A percentile compares a stretch with the other conserved stretches of the same genome.
phyloP scores from a whole-genome alignment of 2,888 invertebrate species.

The Agrochola circellaris region DNA sequence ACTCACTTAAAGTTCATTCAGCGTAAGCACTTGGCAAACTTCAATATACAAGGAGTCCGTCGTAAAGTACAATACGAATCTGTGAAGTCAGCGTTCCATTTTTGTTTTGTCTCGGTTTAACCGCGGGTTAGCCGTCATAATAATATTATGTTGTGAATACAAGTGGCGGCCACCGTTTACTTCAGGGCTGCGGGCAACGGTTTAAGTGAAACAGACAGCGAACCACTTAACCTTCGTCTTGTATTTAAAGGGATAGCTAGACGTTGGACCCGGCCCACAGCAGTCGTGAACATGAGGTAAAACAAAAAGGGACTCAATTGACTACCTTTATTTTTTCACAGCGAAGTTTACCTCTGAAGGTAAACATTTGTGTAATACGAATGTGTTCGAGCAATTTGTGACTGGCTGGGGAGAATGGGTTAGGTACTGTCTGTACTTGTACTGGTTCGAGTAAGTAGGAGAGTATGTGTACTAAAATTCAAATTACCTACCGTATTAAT shows the following conservation, averaged over 20 bases:
- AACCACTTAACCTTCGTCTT: constrained; percentile 87
- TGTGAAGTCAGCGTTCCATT: constrained; percentile 68
- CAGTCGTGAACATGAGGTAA: constrained; percentile 63
- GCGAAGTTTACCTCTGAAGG: constrained; percentile 43
- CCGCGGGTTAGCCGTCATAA: constrained; percentile 76
- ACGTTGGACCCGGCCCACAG: constrained; percentile 77
- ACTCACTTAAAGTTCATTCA: constrained; percentile 65
- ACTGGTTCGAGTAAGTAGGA: constrained; percentile 1
- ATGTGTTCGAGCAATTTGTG: constrained; percentile 39
- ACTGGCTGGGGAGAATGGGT: constrained; percentile 8
- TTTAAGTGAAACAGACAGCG: constrained; percentile 87
- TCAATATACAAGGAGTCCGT: constrained; percentile 66
- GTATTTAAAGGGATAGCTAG: constrained; percentile 84
- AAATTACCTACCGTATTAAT: constrained; percentile 56
- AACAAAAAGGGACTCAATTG: constrained; percentile 65
- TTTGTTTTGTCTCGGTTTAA: constrained; percentile 77
- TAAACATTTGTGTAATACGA: constrained; percentile 40
- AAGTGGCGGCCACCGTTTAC: constrained; percentile 79
- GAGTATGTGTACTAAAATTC: constrained; percentile 32
- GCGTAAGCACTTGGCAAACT: constrained; percentile 64
- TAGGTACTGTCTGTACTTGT: constrained; percentile 10
- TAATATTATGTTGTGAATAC: constrained; percentile 80
- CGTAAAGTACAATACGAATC: constrained; percentile 72
- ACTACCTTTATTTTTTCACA: constrained; percentile 58
- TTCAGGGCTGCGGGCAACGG: constrained; percentile 78